phyloP scores from a whole-genome alignment of 2,113 vertebrate species.

The Malurus melanocephalus region DNA sequence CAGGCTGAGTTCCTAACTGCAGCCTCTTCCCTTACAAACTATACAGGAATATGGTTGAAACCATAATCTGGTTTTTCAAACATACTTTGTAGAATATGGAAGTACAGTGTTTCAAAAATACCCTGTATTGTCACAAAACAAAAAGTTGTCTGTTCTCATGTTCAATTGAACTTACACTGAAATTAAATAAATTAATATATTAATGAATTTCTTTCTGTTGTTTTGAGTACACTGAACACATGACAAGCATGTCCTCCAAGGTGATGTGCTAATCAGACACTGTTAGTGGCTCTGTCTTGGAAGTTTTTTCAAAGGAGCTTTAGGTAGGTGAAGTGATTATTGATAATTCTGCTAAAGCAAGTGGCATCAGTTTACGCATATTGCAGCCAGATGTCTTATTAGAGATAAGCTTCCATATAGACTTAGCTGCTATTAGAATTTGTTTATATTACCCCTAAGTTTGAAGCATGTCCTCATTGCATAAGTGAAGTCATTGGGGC shows the following conservation, averaged over 20 bases:
- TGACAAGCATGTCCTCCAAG: not conserved
- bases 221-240: not conserved
- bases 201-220: not conserved
- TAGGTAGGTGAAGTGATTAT: not conserved
- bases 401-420: not conserved
- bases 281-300: not conserved
- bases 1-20: not conserved
- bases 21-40: not conserved
- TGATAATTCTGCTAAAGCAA: not conserved
- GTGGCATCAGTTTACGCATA: not conserved
- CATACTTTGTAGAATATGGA: not conserved
- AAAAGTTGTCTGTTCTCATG: constrained; percentile 50
- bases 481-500: not conserved
- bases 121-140: constrained; percentile 12
- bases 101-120: not conserved
- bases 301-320: not conserved
- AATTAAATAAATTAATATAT: constrained; percentile 58
- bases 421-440: not conserved
- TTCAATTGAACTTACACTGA: constrained; percentile 61
- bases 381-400: not conserved
- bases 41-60: not conserved
- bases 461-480: not conserved
- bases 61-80: not conserved
- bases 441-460: not conserved
- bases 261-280: not conserved